Percentiles rank a stretch among this genome's conserved stretches.
Evolutionary conservation across 2,797 vertebrate species (phyloP).

Genomic region (Sebastes iracundus): DNA sequence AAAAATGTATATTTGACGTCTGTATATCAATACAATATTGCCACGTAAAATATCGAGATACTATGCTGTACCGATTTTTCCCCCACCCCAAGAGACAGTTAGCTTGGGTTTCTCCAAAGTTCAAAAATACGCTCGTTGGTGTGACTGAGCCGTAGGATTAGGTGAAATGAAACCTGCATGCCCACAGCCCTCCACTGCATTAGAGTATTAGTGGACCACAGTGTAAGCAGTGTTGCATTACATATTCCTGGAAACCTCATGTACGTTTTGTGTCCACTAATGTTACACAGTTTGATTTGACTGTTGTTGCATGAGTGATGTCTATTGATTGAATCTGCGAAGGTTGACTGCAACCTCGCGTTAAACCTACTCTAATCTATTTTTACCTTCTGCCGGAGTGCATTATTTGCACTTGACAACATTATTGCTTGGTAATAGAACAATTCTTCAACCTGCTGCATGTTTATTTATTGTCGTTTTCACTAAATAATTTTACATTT

Average conservation of each 20-base stretch:
- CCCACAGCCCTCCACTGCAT: neutral
- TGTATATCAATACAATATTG: too few relatives aligned
- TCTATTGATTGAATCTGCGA: constrained; percentile 20
- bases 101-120: neutral
- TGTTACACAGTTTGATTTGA: constrained; percentile 27
- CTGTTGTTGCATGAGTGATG: constrained; percentile 15
- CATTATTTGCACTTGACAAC: neutral
- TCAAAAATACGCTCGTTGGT: neutral
- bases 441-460: neutral
- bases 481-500: neutral
- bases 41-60: too few relatives aligned
- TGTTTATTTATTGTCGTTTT: neutral
- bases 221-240: neutral
- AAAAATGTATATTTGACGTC: too few relatives aligned
- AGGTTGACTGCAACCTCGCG: neutral
- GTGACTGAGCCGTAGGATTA: neutral
- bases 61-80: too few relatives aligned
- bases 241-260: constrained; percentile 15
- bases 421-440: neutral
- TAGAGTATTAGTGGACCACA: neutral
- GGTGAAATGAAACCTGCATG: neutral
- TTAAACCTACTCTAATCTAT: neutral
- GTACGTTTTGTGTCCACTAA: neutral
- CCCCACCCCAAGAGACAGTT: too few relatives aligned
- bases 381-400: neutral